Evolutionary conservation across 2,888 invertebrate genomes (phyloP).

Genomic region (Tubiluchus corallicola): DNA sequence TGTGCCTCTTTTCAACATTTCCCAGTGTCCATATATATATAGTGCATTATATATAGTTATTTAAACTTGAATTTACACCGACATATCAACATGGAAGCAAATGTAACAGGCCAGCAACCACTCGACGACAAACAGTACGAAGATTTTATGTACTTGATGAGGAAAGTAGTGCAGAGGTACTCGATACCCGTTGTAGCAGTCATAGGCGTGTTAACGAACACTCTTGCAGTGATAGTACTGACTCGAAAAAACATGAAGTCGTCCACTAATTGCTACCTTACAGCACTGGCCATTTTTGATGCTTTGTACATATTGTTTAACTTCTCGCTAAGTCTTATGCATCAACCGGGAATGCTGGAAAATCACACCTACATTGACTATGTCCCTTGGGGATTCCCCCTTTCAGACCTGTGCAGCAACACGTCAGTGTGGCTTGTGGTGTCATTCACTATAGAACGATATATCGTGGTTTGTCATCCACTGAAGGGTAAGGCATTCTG

Average conservation of each 20-base stretch:
- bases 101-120: too few relatives aligned
- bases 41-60: too few relatives aligned
- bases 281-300: constrained; percentile 50
- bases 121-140: constrained; percentile 5
- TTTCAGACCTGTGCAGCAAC: constrained; percentile 42
- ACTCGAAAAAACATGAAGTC: constrained; percentile 46
- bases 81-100: too few relatives aligned
- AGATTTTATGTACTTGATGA: constrained; percentile 7
- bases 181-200: constrained; percentile 43
- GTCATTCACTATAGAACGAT: constrained; percentile 53
- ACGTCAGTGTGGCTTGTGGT: constrained; percentile 55
- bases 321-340: constrained; percentile 41
- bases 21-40: too few relatives aligned
- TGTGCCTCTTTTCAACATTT: too few relatives aligned
- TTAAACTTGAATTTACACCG: too few relatives aligned
- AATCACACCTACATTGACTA: constrained; percentile 33
- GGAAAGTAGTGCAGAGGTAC: constrained; percentile 36
- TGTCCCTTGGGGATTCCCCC: constrained; percentile 39
- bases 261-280: constrained; percentile 51
- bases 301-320: constrained; percentile 46
- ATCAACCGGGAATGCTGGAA: constrained; percentile 39
- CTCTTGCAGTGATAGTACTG: constrained; percentile 36
- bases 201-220: constrained; percentile 48
- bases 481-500: constrained; percentile 45
- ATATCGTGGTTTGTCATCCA: constrained; percentile 54